Evolutionary conservation across 2,888 invertebrate species (phyloP).

Genomic region (Acanthopleura granulata): DNA sequence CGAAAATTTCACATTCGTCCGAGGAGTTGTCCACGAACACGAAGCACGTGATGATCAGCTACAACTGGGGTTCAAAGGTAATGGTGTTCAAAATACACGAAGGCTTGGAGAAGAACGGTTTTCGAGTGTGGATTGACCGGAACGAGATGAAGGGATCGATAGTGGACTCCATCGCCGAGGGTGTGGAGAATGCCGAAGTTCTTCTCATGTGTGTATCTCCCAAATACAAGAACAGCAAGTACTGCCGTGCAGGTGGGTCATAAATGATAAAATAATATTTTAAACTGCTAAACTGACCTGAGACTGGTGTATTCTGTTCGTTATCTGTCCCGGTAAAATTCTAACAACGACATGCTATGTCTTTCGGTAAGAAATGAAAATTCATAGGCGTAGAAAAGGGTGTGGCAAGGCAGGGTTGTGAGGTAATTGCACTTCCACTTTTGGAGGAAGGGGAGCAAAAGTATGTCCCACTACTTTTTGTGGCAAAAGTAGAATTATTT

Average conservation of each 20-base stretch:
- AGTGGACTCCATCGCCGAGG: conserved; percentile 40
- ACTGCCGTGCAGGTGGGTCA: conserved; percentile 37
- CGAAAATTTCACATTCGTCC: not conserved
- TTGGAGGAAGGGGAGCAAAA: no score
- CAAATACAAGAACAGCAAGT: conserved; percentile 39
- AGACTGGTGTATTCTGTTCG: no score
- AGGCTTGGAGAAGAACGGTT: conserved; percentile 28
- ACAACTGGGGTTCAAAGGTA: conserved; percentile 36
- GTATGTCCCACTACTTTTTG: no score
- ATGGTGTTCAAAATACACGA: conserved; percentile 31
- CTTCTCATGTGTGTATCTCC: conserved; percentile 41
- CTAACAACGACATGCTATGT: no score
- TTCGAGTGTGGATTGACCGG: conserved; percentile 38
- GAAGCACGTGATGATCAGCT: conserved; percentile 38
- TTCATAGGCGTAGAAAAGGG: no score
- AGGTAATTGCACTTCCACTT: no score
- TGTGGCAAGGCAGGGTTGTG: no score
- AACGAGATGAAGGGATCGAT: conserved; percentile 42
- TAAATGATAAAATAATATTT: no score
- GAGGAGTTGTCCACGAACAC: not conserved
- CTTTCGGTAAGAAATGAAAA: no score
- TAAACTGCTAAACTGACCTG: no score
- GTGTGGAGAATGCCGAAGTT: conserved; percentile 35
- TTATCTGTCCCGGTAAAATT: no score
- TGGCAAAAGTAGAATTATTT: no score